A percentile compares a stretch with the other conserved stretches of the same genome.
Conservation (phyloP, 2,797 vertebrate species). For the Aulostomus chinensis region DNA sequence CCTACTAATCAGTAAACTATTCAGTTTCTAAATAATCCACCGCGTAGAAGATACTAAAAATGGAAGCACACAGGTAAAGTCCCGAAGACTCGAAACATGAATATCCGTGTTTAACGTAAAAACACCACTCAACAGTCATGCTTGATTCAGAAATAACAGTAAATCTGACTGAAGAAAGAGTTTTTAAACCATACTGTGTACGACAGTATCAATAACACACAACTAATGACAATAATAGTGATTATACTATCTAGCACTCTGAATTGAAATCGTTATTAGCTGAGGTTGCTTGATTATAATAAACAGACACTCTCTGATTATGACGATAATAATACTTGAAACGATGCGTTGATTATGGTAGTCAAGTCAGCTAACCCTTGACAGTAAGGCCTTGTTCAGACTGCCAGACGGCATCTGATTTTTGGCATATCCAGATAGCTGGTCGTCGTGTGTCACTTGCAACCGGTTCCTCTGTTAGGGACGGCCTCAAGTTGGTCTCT, state of each 20-base stretch:
- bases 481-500: too few relatives aligned
- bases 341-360: conserved; percentile 20
- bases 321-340: conserved; percentile 23
- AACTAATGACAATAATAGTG: conserved; percentile 30
- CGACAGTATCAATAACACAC: conserved; percentile 46
- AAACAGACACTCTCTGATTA: conserved; percentile 13
- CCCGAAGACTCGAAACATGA: conserved; percentile 33
- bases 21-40: conserved; percentile 36
- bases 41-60: too few relatives aligned
- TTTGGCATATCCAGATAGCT: too few relatives aligned
- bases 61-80: conserved; percentile 46
- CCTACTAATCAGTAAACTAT: conserved; percentile 34
- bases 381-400: too few relatives aligned
- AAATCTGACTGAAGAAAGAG: conserved; percentile 46
- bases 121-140: conserved; percentile 19
- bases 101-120: conserved; percentile 36
- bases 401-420: too few relatives aligned
- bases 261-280: conserved; percentile 30
- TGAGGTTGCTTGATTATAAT: conserved; percentile 32
- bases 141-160: conserved; percentile 41
- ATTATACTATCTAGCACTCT: conserved; percentile 38
- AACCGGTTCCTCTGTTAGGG: too few relatives aligned
- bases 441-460: too few relatives aligned
- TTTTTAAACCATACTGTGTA: conserved; percentile 25
- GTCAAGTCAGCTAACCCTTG: conserved; percentile 32